Evolutionary conservation across 1,140 invertebrate species (phyloP), one percentile per base, ranked within the genome.

Genomic region (Oryzaephilus surinamensis): DNA sequence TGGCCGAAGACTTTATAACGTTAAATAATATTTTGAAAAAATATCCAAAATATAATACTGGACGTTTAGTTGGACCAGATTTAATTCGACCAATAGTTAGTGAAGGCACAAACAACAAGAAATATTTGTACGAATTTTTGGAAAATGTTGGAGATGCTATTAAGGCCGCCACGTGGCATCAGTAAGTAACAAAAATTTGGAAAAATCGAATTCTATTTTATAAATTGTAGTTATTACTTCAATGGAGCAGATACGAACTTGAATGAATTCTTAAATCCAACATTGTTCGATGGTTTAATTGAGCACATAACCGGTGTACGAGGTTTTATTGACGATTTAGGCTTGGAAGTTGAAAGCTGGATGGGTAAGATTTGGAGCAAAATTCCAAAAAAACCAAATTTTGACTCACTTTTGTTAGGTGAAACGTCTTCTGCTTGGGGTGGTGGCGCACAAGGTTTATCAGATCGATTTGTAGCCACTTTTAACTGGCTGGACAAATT

Each of bases 401-500:
- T 6, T 18, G 13, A 27, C 16, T 30, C 32, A 24, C 45, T 59
- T 50, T n/a, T n/a, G n/a, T 24, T 39, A 75, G 74, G 69, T 16
- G 84, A 88, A 65, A 84, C 82, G 2, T 74, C 80, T 34, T 76
- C 77, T 35, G 77, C 81, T 2, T 87, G 73, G 62, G 81, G 81
- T 20, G 79, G 81, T 18, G 85, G 85, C 18, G 79, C 81, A 6
- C 70, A 71, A 4, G 68, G 70, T 1, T 54, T 85, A 1, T 85
- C 83, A 0, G 70, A 87, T 52, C 64, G 70, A 57, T 88, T 73
- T 62, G 74, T 81, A 3, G 75, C 71, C 3, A 76, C 74, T 30
- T 84, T 86, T 52, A 54, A 83, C 10, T 87, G 83, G 82, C 50
- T 85, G 19, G 84, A 87, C 51, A 87, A 87, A 57, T 62, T 87